Evolutionary conservation across 1,140 invertebrate genomes (phyloP), one percentile per base, ranked within the genome.

Genomic region (Tenebrio molitor): DNA sequence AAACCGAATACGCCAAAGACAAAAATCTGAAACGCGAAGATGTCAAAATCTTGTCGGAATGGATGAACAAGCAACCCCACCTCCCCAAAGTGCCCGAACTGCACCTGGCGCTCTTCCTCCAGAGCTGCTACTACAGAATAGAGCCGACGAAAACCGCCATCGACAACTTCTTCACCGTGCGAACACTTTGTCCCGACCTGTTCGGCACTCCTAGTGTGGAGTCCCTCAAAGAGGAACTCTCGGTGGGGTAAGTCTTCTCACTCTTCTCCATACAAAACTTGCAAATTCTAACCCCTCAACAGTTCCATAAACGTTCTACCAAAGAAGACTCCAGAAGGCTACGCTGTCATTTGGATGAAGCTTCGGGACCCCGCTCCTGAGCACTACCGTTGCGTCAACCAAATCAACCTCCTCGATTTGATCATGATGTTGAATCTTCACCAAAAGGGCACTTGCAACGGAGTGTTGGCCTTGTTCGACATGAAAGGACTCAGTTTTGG

Each of bases 121-220:
- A 89, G 71, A 87, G 89, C 70, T 90, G 89, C 81, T 84, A 87
- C 64, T 87, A 85, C 71, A 85, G 86, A 42, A 81, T 87, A 67
- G 89, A 91, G 71, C 75, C 83, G 34, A 85, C 89, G 0, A 91
- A 91, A 78, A 79, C 80, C 21, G 87, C 87, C 1, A 87, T 91
- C 16, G 89, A 91, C 63, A 85, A 85, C 7, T 89, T 87, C 78
- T 89, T 86, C 71, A 90, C 88, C 2, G 81, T 87, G 19, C 83
- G 88, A 76, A 89, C 89, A 5, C 85, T 87, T 73, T 81, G 85
- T 64, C 85, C 87, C 0, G 87, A 88, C 68, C 85, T 89, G 75
- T 90, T 90, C 74, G 73, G 68, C 12, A 7, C 5, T 7, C 36
- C 36, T 3, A 39, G 0, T 2, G 84, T 87, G 71, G 84, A 85